phyloP scores from a whole-genome alignment of 2,113 vertebrate genomes.

The Jacana jacana region DNA sequence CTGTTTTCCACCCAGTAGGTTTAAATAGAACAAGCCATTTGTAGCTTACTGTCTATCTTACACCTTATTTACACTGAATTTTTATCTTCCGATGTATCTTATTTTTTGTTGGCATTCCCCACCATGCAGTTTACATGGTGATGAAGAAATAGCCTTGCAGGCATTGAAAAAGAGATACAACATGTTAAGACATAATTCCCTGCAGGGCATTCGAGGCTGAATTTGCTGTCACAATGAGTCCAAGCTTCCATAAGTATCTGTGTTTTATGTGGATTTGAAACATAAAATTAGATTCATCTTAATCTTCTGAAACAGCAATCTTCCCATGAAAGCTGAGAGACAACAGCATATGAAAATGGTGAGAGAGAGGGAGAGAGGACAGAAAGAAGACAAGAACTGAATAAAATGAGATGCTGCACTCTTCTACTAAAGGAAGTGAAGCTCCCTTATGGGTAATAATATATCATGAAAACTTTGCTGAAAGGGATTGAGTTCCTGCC shows the following conservation, averaged over 20 bases:
- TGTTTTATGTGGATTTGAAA: slow-evolving; percentile 72
- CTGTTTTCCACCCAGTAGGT: slow-evolving; percentile 46
- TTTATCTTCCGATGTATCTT: slow-evolving; percentile 46
- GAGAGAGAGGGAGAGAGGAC: slow-evolving; percentile 17
- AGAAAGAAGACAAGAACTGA: slow-evolving; percentile 21
- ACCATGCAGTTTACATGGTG: slow-evolving; percentile 64
- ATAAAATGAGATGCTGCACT: slow-evolving; percentile 48
- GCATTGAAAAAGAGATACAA: slow-evolving; percentile 48
- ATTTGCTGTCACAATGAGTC: slow-evolving; percentile 56
- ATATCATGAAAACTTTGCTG: neutral
- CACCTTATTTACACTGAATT: slow-evolving; percentile 58
- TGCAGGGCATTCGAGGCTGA: slow-evolving; percentile 54
- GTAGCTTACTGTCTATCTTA: slow-evolving; percentile 43
- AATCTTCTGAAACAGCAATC: slow-evolving; percentile 68
- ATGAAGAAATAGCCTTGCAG: slow-evolving; percentile 54
- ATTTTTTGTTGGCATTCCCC: slow-evolving; percentile 63
- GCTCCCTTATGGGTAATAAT: slow-evolving; percentile 44
- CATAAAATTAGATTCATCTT: slow-evolving; percentile 74
- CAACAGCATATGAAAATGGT: slow-evolving; percentile 60
- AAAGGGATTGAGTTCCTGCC: slow-evolving; percentile 47
- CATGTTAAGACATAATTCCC: slow-evolving; percentile 64
- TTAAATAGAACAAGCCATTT: slow-evolving; percentile 63
- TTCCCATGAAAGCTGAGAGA: slow-evolving; percentile 63
- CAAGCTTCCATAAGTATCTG: slow-evolving; percentile 58
- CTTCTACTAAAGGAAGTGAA: slow-evolving; percentile 34